These are phyloP conservation scores for Acanthosepion pharaonis DNA, from an alignment of 2,888 invertebrate genomes.

Conservation along the genomic window DNA sequence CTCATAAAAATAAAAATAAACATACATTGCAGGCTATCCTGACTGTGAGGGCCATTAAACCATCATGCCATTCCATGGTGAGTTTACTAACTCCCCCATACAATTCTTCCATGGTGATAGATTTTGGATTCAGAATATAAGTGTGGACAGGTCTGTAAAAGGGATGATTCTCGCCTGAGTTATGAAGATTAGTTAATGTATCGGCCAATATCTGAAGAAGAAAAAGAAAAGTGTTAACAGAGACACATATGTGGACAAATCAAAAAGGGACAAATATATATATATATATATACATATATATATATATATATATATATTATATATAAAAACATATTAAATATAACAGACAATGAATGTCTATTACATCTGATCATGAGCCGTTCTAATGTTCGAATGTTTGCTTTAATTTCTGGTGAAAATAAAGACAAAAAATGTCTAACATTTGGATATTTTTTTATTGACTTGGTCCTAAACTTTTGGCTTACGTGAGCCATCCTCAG, in stretches of 20 bases:
- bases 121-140: constrained; percentile 90
- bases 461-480: too few relatives aligned
- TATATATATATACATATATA: too few relatives aligned
- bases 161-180: constrained; percentile 74
- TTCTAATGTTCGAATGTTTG: too few relatives aligned
- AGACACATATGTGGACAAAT: background rate
- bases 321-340: too few relatives aligned
- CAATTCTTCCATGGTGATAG: constrained; percentile 88
- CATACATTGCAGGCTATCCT: constrained; percentile 79
- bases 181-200: constrained; percentile 81
- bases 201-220: constrained; percentile 80
- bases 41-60: constrained; percentile 84
- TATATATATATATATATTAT: too few relatives aligned
- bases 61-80: constrained; percentile 93
- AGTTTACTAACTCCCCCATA: constrained; percentile 89
- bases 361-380: too few relatives aligned
- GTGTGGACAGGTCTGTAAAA: constrained; percentile 83
- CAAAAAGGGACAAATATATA: too few relatives aligned
- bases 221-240: background rate
- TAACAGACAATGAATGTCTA: too few relatives aligned
- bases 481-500: too few relatives aligned
- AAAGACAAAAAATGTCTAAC: too few relatives aligned
- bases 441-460: too few relatives aligned
- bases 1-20: background rate
- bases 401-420: too few relatives aligned